phyloP scores from a whole-genome alignment of 2,888 invertebrate species.

The Allolobophora icterica region DNA sequence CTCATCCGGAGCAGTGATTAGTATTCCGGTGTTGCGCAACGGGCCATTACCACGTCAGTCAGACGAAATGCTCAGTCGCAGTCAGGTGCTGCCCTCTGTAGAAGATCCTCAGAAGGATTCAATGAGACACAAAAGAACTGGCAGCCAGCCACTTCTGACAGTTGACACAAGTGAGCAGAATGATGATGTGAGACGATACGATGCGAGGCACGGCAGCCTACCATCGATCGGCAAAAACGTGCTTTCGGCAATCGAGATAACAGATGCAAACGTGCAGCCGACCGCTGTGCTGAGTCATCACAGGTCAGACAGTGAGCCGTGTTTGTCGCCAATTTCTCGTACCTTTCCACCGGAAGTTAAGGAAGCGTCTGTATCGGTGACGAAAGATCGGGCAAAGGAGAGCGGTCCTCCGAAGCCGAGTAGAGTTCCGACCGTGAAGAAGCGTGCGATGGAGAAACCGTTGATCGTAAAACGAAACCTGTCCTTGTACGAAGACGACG shows the following conservation, averaged over 20 bases:
- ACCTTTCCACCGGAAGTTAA: neutral
- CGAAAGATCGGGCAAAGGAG: neutral
- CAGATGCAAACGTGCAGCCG: neutral
- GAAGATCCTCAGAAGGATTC: conserved; percentile 43
- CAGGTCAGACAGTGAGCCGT: conserved; percentile 38
- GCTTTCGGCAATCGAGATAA: conserved; percentile 9
- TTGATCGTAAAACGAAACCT: conserved; percentile 55
- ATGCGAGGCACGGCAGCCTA: conserved; percentile 29
- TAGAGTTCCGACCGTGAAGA: conserved; percentile 64
- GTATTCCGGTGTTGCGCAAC: conserved; percentile 41
- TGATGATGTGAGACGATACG: neutral
- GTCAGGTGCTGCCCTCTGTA: conserved; percentile 56
- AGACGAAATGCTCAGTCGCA: conserved; percentile 49
- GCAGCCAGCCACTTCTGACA: conserved; percentile 31
- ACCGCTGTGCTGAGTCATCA: neutral
- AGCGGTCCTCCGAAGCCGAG: conserved; percentile 65
- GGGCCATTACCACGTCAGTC: neutral
- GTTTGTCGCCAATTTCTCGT: conserved; percentile 28
- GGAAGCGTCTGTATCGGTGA: neutral
- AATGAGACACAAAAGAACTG: conserved; percentile 22
- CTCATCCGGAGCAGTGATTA: conserved; percentile 85
- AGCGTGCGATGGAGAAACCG: conserved; percentile 50
- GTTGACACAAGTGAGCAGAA: neutral
- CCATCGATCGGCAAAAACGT: conserved; percentile 14
- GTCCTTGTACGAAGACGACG: conserved; percentile 56